Conservation (phyloP, 2,797 vertebrate species). For the Enteromius viviparus region DNA sequence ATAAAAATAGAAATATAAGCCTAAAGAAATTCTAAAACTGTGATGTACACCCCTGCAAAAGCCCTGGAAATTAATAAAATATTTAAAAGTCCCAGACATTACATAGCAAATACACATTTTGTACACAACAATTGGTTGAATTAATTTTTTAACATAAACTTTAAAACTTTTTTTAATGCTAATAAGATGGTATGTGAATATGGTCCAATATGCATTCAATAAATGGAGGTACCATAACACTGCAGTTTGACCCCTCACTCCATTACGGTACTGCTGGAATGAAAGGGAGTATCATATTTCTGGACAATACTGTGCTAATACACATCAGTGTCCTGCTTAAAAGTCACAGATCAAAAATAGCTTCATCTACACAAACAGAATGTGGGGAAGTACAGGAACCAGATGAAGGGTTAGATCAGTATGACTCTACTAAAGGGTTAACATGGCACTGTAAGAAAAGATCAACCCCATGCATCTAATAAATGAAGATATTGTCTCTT, state of each 20-base stretch:
- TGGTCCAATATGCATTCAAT: not conserved
- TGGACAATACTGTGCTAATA: not conserved
- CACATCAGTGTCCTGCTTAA: conserved; percentile 10
- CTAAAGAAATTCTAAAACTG: not conserved
- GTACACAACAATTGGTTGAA: too few relatives aligned
- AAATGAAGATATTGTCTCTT: not conserved
- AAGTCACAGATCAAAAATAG: conserved; percentile 40
- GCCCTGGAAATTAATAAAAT: not conserved
- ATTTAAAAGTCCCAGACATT: not conserved
- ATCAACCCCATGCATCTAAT: not conserved
- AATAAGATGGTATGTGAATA: not conserved
- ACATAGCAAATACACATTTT: not conserved
- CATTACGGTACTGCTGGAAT: not conserved
- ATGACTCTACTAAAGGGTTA: not conserved
- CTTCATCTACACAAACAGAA: conserved; percentile 28
- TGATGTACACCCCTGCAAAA: not conserved
- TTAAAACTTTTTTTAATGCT: not conserved
- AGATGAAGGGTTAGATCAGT: not conserved
- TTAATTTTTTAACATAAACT: too few relatives aligned
- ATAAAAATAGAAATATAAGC: not conserved
- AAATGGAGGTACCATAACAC: not conserved
- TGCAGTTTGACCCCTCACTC: not conserved
- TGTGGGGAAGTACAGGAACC: conserved; percentile 11
- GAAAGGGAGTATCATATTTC: not conserved
- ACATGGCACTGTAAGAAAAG: not conserved